Evolutionary conservation across 1,140 invertebrate species (phyloP).

Genomic region (Streblospio benedicti): DNA sequence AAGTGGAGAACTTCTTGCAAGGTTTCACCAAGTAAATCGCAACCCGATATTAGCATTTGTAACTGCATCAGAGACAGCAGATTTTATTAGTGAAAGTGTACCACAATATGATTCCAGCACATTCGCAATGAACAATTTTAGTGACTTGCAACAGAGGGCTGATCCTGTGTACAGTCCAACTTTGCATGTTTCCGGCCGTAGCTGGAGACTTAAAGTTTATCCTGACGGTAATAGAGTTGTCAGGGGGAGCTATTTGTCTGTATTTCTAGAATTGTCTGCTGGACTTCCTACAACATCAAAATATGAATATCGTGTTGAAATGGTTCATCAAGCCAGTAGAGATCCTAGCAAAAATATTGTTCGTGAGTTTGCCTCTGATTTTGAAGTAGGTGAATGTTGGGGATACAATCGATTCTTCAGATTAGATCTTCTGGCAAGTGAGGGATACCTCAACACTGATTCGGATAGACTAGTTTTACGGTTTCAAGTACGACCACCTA

Average conservation of each 20-base stretch:
- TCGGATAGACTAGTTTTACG: constrained; percentile 44
- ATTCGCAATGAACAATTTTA: constrained; percentile 79
- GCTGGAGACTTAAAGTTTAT: constrained; percentile 74
- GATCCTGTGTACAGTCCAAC: constrained; percentile 85
- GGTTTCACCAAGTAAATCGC: constrained; percentile 65
- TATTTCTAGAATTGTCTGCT: constrained; percentile 80
- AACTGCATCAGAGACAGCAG: constrained; percentile 76
- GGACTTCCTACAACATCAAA: constrained; percentile 84
- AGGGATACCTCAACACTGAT: constrained; percentile 63
- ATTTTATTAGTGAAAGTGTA: constrained; percentile 88
- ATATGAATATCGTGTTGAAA: constrained; percentile 59
- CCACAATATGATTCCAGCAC: constrained; percentile 80
- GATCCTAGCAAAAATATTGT: constrained; percentile 84
- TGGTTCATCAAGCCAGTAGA: constrained; percentile 79
- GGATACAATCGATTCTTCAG: constrained; percentile 89
- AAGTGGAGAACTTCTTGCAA: constrained; percentile 67
- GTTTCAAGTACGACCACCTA: constrained; percentile 85
- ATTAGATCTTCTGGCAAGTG: constrained; percentile 75
- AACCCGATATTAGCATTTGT: constrained; percentile 83
- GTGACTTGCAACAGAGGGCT: constrained; percentile 71
- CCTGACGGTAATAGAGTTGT: constrained; percentile 86
- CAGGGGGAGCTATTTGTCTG: constrained; percentile 81
- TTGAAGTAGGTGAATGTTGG: constrained; percentile 93
- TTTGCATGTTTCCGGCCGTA: constrained; percentile 75
- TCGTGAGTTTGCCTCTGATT: constrained; percentile 77